Base-by-base conservation (phyloP, 1,140 invertebrate genomes). In the Popillia japonica region DNA sequence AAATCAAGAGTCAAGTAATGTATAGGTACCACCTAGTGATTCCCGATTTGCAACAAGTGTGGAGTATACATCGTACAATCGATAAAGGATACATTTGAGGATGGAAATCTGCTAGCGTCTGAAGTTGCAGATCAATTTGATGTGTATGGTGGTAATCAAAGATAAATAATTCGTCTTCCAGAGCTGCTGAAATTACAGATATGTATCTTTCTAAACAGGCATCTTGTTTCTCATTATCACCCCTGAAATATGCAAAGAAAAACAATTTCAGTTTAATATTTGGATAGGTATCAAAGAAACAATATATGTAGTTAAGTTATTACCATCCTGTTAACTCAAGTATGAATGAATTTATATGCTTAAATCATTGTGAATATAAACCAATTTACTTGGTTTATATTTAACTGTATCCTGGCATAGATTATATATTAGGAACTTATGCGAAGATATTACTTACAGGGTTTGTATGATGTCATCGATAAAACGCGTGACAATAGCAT, bases 101-200 rank as follows among this genome's bases (percentile, higher is more conserved):
- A 83, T 87, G 92, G 9, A 90, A 87, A 80, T 90, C 88, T 22
- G 87, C 82, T 27, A 94, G 80, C 81, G 89, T 84, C 42, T 91
- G 88, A 6, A 93, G 81, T 82, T 94, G 92, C 3, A 87, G 82
- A 78, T 90, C 87, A 3, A 94, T 84, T 0, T 92, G 91, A 87
- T 91, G 92, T 72, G 89, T 85, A 7, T 85, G 82, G 85, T 93
- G 88, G 86, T 93, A 94, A 87, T 95, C 94, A 22, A 88, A 89
- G 41, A 94, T 90, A 81, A 95, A 93, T 80, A 90, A 88, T 79
- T 90, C 90, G 81, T 93, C 91, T 14, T 91, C 88, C 23, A 94
- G 85, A 8, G 89, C 91, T 77, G 91, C 89, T 78, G 89, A 89
- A 80, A 95, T 82, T 78, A 92, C 83, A 41, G 89, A 87, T 6